A percentile compares a stretch with the other conserved stretches of the same genome.
Conservation (phyloP, 2,113 vertebrate species). For the Crotalus viridis region DNA sequence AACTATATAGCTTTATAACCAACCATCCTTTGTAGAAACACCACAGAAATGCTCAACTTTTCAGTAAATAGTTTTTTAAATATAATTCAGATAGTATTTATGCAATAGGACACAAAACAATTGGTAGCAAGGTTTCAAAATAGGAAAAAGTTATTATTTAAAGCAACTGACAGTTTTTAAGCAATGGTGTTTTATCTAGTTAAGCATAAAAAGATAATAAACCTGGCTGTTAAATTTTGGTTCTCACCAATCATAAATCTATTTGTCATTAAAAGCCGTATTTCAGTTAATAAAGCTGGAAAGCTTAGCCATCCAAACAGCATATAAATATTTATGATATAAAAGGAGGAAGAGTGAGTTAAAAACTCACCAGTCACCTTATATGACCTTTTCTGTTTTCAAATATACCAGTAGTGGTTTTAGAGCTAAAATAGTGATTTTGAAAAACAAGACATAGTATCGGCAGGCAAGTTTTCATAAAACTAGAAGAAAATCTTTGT, state of each 20-base stretch:
- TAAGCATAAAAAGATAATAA: background rate
- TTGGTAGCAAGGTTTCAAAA: background rate
- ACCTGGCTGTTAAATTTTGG: background rate
- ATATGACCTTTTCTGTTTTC: background rate
- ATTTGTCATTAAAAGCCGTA: slow-evolving; percentile 26
- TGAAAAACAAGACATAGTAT: background rate
- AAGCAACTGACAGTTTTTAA: background rate
- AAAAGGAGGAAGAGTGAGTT: background rate
- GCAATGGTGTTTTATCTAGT: background rate
- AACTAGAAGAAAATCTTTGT: background rate
- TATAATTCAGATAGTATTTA: slow-evolving; percentile 17
- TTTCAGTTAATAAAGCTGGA: background rate
- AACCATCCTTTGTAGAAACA: background rate
- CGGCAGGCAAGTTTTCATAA: background rate
- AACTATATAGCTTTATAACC: slow-evolving; percentile 31
- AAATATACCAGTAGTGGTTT: background rate
- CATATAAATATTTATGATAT: background rate
- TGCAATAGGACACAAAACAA: background rate
- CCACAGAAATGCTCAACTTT: background rate
- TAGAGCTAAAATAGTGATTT: background rate
- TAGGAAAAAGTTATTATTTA: slow-evolving; percentile 1
- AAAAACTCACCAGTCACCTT: background rate
- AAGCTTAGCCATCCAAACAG: background rate
- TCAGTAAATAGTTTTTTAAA: background rate
- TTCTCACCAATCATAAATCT: background rate